These are phyloP conservation scores for Turdus rufiventris DNA, from an alignment of 2,113 vertebrate genomes.

Conservation along the genomic window DNA sequence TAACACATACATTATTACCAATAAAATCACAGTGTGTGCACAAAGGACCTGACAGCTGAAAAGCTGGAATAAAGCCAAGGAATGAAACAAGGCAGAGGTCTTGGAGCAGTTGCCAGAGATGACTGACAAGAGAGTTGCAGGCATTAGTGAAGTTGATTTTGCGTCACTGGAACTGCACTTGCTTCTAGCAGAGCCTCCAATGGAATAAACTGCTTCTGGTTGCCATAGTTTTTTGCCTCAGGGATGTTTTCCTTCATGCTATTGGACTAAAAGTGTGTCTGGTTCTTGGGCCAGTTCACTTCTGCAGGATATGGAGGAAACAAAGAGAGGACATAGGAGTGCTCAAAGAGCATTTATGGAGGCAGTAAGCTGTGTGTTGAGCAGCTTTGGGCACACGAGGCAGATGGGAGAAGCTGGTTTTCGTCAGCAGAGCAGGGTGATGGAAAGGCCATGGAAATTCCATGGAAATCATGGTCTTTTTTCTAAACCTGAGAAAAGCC, in stretches of 20 bases:
- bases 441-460: neutral
- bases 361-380: neutral
- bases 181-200: neutral
- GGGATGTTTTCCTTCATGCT: slow-evolving; percentile 11
- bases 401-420: neutral
- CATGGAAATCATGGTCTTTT: neutral
- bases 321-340: neutral
- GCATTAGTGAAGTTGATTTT: neutral
- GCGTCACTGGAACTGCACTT: neutral
- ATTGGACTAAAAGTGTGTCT: neutral
- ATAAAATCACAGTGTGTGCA: neutral
- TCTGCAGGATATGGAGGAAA: neutral
- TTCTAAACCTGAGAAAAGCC: neutral
- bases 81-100: neutral
- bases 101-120: neutral
- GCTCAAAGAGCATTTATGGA: neutral
- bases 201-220: neutral
- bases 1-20: neutral
- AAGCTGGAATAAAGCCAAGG: neutral
- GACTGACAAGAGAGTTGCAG: neutral
- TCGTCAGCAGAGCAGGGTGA: neutral
- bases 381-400: neutral
- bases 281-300: neutral
- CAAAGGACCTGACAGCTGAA: neutral
- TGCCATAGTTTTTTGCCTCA: slow-evolving; percentile 13